Percentiles rank a stretch among this genome's conserved stretches.
Evolutionary conservation across 2,797 vertebrate species (phyloP).

Genomic region (Menidia menidia): DNA sequence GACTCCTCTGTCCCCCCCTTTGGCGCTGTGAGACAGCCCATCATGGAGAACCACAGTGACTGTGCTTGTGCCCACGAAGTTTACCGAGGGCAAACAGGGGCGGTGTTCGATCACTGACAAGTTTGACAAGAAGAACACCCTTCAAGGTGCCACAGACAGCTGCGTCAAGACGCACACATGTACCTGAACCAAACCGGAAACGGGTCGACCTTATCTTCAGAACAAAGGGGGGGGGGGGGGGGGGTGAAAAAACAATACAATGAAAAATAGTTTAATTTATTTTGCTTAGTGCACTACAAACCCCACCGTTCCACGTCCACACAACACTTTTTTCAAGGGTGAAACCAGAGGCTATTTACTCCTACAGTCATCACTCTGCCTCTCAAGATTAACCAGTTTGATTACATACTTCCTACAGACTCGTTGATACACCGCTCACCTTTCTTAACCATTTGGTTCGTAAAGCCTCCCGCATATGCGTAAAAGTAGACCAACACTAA

Average conservation of each 20-base stretch:
- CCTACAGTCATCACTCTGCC: conserved; percentile 4
- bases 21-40: conserved; percentile 51
- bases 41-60: conserved; percentile 21
- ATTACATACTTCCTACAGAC: conserved; percentile 24
- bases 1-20: conserved; percentile 64
- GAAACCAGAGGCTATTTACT: conserved; percentile 8
- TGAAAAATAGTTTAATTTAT: neutral
- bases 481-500: conserved; percentile 24
- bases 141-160: conserved; percentile 11
- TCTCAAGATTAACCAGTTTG: conserved; percentile 44
- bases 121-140: conserved; percentile 61
- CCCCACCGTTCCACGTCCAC: no score
- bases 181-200: conserved; percentile 27
- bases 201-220: neutral
- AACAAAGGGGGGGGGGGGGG: conserved; percentile 30
- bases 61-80: conserved; percentile 30
- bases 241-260: neutral
- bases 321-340: conserved; percentile 37
- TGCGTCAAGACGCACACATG: conserved; percentile 11
- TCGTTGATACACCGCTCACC: conserved; percentile 43
- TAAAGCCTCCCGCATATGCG: neutral
- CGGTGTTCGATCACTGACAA: conserved; percentile 68
- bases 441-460: neutral
- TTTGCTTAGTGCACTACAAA: neutral
- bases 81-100: conserved; percentile 47